Evolutionary conservation across 2,113 vertebrate species (phyloP).

Genomic region (Phylloscopus trochilus): DNA sequence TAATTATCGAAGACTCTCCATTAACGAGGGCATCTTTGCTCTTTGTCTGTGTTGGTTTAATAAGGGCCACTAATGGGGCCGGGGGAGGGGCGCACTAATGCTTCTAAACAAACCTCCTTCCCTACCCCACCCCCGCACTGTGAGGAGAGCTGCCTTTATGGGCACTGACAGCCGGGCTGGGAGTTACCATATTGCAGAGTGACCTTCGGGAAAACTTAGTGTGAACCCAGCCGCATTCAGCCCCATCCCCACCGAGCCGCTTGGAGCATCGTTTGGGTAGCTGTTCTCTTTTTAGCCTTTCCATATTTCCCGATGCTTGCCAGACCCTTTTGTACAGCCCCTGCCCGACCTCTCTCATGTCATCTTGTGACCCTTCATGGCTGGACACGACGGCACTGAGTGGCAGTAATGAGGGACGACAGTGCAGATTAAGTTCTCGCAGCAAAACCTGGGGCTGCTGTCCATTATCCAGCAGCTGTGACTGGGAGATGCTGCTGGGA

Average conservation of each 20-base stretch:
- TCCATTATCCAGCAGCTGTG: background rate
- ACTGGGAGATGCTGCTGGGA: slow-evolving; percentile 6
- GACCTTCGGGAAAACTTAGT: slow-evolving; percentile 68
- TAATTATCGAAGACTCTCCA: slow-evolving; percentile 82
- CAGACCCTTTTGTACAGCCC: background rate
- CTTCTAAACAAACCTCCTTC: slow-evolving; percentile 78
- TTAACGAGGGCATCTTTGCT: slow-evolving; percentile 79
- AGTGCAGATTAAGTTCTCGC: background rate
- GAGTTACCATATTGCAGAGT: slow-evolving; percentile 68
- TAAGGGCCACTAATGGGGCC: slow-evolving; percentile 81
- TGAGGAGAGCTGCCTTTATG: slow-evolving; percentile 64
- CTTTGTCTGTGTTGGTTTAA: slow-evolving; percentile 85
- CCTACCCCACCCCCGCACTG: slow-evolving; percentile 35
- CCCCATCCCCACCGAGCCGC: slow-evolving; percentile 13
- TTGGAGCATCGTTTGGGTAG: slow-evolving; percentile 10
- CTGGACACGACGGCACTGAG: slow-evolving; percentile 44
- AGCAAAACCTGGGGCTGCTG: background rate
- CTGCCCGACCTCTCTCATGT: slow-evolving; percentile 26
- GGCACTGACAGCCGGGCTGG: slow-evolving; percentile 59
- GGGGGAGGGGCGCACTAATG: slow-evolving; percentile 76
- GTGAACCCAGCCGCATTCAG: slow-evolving; percentile 49
- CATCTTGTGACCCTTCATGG: slow-evolving; percentile 35
- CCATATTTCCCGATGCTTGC: background rate
- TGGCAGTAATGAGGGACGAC: slow-evolving; percentile 30
- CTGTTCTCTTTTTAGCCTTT: slow-evolving; percentile 17